Conservation (phyloP, 1,140 invertebrate species). For the Hycleus phaleratus region DNA sequence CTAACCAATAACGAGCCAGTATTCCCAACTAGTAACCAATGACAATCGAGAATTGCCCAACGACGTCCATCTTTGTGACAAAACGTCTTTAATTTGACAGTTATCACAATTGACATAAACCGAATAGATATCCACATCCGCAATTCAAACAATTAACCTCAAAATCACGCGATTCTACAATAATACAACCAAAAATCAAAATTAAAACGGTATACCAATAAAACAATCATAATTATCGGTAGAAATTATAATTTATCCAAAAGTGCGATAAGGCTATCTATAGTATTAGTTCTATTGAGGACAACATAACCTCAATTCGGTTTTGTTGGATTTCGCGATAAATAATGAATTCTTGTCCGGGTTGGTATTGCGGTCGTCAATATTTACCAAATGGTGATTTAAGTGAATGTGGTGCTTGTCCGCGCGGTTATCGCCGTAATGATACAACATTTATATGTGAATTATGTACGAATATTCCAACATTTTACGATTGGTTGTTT, state of each 20-base stretch:
- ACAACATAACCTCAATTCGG: constrained; percentile 28
- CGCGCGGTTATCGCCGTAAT: constrained; percentile 67
- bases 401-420: constrained; percentile 78
- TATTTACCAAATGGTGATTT: constrained; percentile 57
- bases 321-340: constrained; percentile 94
- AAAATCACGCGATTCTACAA: too few relatives aligned
- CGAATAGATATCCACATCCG: too few relatives aligned
- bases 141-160: too few relatives aligned
- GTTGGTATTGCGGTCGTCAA: constrained; percentile 76
- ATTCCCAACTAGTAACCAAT: background rate
- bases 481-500: constrained; percentile 91
- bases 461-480: constrained; percentile 65
- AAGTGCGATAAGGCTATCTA: too few relatives aligned
- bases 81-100: too few relatives aligned
- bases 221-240: too few relatives aligned
- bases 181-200: too few relatives aligned
- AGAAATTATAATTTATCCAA: too few relatives aligned
- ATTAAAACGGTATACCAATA: too few relatives aligned
- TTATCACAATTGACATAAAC: too few relatives aligned
- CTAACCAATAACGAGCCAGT: background rate
- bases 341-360: constrained; percentile 54
- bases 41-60: background rate
- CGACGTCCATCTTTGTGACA: background rate
- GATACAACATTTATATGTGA: constrained; percentile 58
- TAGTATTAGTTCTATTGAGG: too few relatives aligned